A percentile compares a stretch with the other conserved stretches of the same genome.
Evolutionary conservation across 2,888 invertebrate species (phyloP).

Genomic region (Xestia xanthographa): DNA sequence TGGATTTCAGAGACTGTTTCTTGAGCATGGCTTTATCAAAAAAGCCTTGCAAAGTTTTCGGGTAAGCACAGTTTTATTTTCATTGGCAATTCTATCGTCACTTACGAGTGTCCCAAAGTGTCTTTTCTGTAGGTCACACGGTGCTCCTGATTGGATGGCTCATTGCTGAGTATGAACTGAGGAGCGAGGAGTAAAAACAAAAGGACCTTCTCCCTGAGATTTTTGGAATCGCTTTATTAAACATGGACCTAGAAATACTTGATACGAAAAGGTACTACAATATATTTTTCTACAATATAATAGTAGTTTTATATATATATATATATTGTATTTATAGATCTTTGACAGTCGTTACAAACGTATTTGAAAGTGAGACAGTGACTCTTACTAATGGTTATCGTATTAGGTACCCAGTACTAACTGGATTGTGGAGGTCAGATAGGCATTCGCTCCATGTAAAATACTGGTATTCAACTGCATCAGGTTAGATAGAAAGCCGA

Average conservation of each 20-base stretch:
- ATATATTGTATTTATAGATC: neutral
- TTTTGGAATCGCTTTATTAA: neutral
- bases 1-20: constrained; percentile 28
- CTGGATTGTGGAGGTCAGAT: neutral
- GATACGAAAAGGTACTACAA: neutral
- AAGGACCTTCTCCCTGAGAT: neutral
- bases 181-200: neutral
- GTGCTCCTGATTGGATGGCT: constrained; percentile 25
- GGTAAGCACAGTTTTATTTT: constrained; percentile 57
- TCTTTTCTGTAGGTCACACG: constrained; percentile 39
- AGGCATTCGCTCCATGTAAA: neutral
- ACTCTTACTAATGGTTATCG: neutral
- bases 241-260: neutral
- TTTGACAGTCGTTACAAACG: neutral
- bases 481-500: neutral
- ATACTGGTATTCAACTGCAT: neutral
- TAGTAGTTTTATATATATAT: neutral
- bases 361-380: neutral
- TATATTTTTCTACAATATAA: too few species aligned
- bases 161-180: neutral
- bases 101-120: constrained; percentile 40
- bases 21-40: constrained; percentile 58
- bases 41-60: constrained; percentile 43
- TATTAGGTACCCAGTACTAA: neutral
- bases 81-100: constrained; percentile 57